A percentile compares a stretch with the other conserved stretches of the same genome.
phyloP scores from a whole-genome alignment of 1,140 invertebrate genomes.

The Episyrphus balteatus region DNA sequence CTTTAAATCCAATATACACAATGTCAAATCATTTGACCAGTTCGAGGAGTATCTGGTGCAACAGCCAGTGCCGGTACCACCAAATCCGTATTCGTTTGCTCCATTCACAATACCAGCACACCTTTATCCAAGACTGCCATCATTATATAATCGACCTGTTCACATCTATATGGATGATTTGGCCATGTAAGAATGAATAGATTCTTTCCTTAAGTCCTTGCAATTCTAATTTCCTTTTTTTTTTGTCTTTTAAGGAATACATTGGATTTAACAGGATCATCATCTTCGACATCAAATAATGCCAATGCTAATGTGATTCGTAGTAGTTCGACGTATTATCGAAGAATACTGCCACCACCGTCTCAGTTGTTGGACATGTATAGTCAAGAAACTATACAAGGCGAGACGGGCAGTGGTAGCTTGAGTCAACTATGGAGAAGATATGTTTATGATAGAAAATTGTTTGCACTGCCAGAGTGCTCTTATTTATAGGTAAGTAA shows the following conservation, averaged over 20 bases:
- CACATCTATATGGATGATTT: no score
- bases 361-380: slow-evolving; percentile 23
- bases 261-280: no score
- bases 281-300: no score
- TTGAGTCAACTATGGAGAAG: slow-evolving; percentile 30
- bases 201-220: no score
- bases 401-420: slow-evolving; percentile 13
- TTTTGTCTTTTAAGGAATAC: no score
- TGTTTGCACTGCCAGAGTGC: slow-evolving; percentile 33
- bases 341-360: slow-evolving; percentile 7
- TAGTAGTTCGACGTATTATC: slow-evolving; percentile 12
- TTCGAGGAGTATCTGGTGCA: slow-evolving; percentile 76
- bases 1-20: slow-evolving; percentile 85
- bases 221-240: no score
- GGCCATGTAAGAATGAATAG: no score
- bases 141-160: no score
- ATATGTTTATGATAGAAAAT: background rate
- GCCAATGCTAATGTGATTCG: background rate
- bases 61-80: slow-evolving; percentile 11
- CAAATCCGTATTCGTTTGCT: background rate
- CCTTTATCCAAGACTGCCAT: background rate
- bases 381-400: slow-evolving; percentile 17
- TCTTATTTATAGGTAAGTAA: slow-evolving; percentile 55
- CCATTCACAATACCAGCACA: background rate
- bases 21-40: slow-evolving; percentile 74